Base-by-base conservation (phyloP, 2,888 invertebrate species). In the Hetaerina titia region DNA sequence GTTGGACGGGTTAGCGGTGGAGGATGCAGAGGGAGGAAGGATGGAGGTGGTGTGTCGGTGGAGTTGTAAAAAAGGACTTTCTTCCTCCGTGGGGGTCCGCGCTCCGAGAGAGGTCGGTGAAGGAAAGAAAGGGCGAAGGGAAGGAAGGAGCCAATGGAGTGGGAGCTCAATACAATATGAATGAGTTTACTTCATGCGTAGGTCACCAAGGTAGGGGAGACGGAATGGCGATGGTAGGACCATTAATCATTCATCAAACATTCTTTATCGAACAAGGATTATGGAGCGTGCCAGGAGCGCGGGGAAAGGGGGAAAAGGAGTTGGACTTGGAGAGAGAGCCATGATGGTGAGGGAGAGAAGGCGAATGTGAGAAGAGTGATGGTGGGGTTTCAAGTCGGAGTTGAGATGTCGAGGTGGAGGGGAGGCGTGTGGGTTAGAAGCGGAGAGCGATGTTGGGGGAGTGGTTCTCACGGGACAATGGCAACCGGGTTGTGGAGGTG, bases 221-320 rank as follows among this genome's bases (percentile, higher is more conserved):
- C 63, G 88, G 88, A 17, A 31, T 64, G 63, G 69, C 69, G 45
- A 56, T 56, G 69, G 45, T 22, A 22, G 56, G 69, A 81, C 56
- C 92, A 92, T 92, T 74, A 92, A 92, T 92, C 69, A 92, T 92
- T 92, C 92, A 92, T 92, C 92, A 74, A 90, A 56, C 92, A 56
- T 92, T 92, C 92, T 92, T 92, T 92, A 92, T 92, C 92, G 92
- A 92, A 92, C 92, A 56, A 64, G 74, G 92, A 92, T 92, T 92
- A 69, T n/a, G 92, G 56, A 56, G 0, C 6, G 4, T 15, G 22
- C 19, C 19, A 81, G n/a, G 69, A n/a, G 22, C 19, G 89, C 7
- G 56, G 22, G 0, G 63, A 7, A 60, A 22, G 25, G 90, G 13
- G 22, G 19, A 17, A 45, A 22, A 56, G 63, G n/a, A 63, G n/a